Conservation (phyloP, 2,797 vertebrate genomes). For the Rhynchotus rufescens region DNA sequence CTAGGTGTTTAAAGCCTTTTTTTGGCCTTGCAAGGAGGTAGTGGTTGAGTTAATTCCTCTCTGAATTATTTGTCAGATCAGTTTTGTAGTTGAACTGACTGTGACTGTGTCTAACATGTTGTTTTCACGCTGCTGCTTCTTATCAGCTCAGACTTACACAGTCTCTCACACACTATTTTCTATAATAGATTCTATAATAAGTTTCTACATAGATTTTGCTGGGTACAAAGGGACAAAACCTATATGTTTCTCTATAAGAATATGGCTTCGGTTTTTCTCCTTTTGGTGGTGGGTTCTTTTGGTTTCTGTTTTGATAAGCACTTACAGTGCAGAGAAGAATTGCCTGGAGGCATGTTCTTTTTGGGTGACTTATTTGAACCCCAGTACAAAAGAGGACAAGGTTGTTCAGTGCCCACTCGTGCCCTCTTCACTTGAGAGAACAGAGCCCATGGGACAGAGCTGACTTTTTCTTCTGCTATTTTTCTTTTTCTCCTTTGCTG, state of each 20-base stretch:
- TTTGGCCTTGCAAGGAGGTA: background rate
- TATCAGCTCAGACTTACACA: background rate
- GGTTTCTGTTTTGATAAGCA: background rate
- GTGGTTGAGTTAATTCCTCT: background rate
- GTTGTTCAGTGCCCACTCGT: background rate
- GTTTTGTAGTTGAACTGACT: background rate
- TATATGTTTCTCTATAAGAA: background rate
- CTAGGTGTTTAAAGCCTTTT: background rate
- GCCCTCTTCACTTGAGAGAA: background rate
- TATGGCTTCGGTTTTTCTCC: background rate
- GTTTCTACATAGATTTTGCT: background rate
- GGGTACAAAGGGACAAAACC: background rate
- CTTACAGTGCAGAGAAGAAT: background rate
- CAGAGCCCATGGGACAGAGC: background rate
- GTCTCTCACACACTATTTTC: background rate
- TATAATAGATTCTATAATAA: background rate
- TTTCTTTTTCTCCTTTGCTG: background rate
- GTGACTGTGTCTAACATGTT: background rate
- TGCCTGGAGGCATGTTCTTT: conserved; percentile 17
- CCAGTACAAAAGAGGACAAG: background rate
- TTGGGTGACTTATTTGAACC: background rate
- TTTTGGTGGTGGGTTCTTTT: background rate
- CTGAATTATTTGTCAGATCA: background rate
- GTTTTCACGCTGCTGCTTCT: background rate
- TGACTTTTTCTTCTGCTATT: background rate